Percentiles rank a stretch among this genome's conserved stretches.
phyloP scores from a whole-genome alignment of 2,888 invertebrate genomes.

The Rugalucina vietnamica region DNA sequence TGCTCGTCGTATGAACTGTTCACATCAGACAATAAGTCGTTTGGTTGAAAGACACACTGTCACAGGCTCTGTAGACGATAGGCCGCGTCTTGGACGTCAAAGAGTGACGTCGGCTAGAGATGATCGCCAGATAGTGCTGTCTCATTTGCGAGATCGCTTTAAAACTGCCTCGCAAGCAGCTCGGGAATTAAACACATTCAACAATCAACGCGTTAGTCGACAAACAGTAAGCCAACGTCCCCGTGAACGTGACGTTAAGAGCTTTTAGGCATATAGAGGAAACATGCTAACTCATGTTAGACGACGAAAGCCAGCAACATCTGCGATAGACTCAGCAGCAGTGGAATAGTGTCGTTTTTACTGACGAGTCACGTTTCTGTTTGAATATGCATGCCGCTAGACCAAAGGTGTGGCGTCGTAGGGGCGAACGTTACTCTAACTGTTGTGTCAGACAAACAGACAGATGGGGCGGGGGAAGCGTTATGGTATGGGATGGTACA shows the following conservation, averaged over 20 bases:
- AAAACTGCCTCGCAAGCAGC: background rate
- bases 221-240: background rate
- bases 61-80: background rate
- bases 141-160: background rate
- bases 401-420: background rate
- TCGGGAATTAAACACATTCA: background rate
- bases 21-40: background rate
- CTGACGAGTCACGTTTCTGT: background rate
- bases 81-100: background rate
- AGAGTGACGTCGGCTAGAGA: background rate
- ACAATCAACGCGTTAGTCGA: background rate
- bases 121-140: background rate
- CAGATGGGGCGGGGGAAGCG: no score
- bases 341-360: background rate
- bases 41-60: background rate
- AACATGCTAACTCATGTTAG: background rate
- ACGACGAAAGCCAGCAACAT: background rate
- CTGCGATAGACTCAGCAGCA: background rate
- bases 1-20: background rate
- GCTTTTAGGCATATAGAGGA: background rate
- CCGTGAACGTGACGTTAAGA: background rate
- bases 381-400: background rate
- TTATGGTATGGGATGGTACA: no score
- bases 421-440: background rate
- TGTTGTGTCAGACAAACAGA: no score